A percentile compares a stretch with the other conserved stretches of the same genome.
These are phyloP conservation scores for Hippoglossus hippoglossus DNA, from an alignment of 2,797 vertebrate species.

Conservation along the genomic window DNA sequence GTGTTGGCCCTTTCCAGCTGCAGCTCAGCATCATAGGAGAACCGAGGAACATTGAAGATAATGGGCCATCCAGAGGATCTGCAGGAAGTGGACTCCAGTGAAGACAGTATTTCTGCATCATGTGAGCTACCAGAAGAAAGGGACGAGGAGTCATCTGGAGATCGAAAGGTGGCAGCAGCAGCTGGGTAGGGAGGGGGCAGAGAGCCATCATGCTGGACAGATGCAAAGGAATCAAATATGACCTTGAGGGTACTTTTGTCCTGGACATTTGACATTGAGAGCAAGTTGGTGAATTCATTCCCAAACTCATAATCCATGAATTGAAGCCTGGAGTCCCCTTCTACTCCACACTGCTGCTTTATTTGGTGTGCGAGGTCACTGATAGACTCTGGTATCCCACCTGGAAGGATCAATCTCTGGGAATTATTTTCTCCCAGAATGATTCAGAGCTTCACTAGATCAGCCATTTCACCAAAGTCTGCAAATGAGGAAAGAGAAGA, in stretches of 20 bases:
- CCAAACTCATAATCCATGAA: constrained; percentile 11
- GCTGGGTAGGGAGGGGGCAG: no score
- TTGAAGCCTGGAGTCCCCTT: constrained; percentile 2
- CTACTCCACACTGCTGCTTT: constrained; percentile 10
- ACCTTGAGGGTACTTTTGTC: constrained; percentile 18
- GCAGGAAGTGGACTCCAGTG: constrained; percentile 5
- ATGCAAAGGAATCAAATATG: background rate
- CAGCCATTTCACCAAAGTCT: constrained; percentile 16
- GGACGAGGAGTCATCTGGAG: background rate
- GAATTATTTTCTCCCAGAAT: no score
- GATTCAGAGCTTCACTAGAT: constrained; percentile 9
- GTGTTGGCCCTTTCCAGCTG: no score
- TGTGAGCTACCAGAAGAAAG: background rate
- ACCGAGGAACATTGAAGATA: no score
- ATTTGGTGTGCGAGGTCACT: constrained; percentile 10
- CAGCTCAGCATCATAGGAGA: no score
- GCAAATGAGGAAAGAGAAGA: background rate
- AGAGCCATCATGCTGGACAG: background rate
- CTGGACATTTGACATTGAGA: background rate
- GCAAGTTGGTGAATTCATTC: constrained; percentile 6
- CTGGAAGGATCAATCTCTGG: background rate
- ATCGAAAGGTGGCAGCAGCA: no score
- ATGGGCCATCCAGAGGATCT: no score
- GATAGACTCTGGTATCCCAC: constrained; percentile 14
- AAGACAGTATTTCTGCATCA: constrained; percentile 16